These are phyloP conservation scores for Xylota sylvarum DNA, from an alignment of 2,888 invertebrate species.

Conservation along the genomic window DNA sequence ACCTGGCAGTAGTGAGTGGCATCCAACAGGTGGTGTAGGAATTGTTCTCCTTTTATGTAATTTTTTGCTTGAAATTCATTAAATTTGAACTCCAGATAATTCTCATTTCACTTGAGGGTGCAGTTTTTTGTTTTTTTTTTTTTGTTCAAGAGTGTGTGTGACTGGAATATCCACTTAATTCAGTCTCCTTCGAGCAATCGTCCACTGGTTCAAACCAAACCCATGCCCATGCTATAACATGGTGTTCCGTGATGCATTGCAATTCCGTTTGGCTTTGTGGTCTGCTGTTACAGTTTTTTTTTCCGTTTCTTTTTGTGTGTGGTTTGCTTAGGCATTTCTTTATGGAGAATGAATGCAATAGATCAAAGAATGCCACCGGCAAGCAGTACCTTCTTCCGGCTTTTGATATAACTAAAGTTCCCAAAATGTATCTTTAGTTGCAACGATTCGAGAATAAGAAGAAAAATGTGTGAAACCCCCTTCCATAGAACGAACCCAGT, in stretches of 20 bases:
- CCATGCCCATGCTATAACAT: constrained; percentile 16
- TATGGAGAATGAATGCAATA: neutral
- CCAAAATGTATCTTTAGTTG: constrained; percentile 16
- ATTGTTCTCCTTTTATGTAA: constrained; percentile 49
- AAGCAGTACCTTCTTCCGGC: constrained; percentile 26
- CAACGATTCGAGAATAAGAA: constrained; percentile 40
- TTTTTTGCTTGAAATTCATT: constrained; percentile 58
- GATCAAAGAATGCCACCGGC: constrained; percentile 46
- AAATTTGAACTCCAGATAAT: constrained; percentile 58
- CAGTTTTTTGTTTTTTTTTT: constrained; percentile 22
- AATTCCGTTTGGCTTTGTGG: constrained; percentile 42
- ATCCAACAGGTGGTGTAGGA: constrained; percentile 65
- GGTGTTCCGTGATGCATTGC: constrained; percentile 52
- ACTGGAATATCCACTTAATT: constrained; percentile 64
- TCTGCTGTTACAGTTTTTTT: constrained; percentile 37
- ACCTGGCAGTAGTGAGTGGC: constrained; percentile 20
- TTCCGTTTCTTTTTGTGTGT: constrained; percentile 7
- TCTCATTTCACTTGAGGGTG: constrained; percentile 64
- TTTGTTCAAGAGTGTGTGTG: constrained; percentile 27
- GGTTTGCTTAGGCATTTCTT: constrained; percentile 27
- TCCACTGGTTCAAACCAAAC: constrained; percentile 18
- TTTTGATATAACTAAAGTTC: neutral
- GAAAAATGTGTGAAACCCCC: constrained; percentile 65
- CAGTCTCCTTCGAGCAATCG: constrained; percentile 53
- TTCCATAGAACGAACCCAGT: constrained; percentile 9